Evolutionary conservation across 2,888 invertebrate genomes (phyloP), one percentile per base, ranked within the genome.

Genomic region (Oligia latruncula): DNA sequence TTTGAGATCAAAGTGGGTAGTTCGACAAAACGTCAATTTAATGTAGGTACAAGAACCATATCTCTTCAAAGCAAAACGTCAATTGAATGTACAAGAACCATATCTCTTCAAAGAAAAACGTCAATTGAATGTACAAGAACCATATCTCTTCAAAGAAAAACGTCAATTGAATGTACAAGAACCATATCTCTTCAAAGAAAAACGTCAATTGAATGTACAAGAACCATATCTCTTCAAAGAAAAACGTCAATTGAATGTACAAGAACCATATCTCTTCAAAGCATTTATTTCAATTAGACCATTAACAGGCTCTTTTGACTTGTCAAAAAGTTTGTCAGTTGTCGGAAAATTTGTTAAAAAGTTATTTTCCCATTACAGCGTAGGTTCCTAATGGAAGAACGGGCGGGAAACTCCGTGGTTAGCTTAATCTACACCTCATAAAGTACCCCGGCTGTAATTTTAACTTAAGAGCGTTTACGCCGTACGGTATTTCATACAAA

Each of bases 271-370:
- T 46, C 2, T 73, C 43, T 43, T 2, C 23, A n/a, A 60, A 71
- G 64, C 15, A 60, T 65, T 68, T n/a, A 52, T 71, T 81, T 43
- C 8, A 60, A 65, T 65, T 35, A 55, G 0, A 67, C 6, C 20
- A 35, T 43, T 64, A 70, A 35, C 13, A 60, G 13, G 29, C 4
- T 29, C 23, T 23, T 76, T 76, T 68, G 43, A 35, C 5, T 3
- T 62, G 52, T 76, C 29, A 76, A 62, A 52, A 62, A 68, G 29
- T 68, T 43, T 43, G 23, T 17, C 62, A 77, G 23, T 46, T 68
- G 23, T 62, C 29, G 4, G 40, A 17, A 62, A 76, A 35, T 67
- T 5, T 3, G 20, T 60, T 40, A 17, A 8, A 67, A 49, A 46
- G 17, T 71, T 70, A 75, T 58, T 58, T 55, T 20, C n/a, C 20